A percentile compares a stretch with the other conserved stretches of the same genome.
Evolutionary conservation across 2,888 invertebrate species (phyloP).

Genomic region (Ischnus inquisitorius): DNA sequence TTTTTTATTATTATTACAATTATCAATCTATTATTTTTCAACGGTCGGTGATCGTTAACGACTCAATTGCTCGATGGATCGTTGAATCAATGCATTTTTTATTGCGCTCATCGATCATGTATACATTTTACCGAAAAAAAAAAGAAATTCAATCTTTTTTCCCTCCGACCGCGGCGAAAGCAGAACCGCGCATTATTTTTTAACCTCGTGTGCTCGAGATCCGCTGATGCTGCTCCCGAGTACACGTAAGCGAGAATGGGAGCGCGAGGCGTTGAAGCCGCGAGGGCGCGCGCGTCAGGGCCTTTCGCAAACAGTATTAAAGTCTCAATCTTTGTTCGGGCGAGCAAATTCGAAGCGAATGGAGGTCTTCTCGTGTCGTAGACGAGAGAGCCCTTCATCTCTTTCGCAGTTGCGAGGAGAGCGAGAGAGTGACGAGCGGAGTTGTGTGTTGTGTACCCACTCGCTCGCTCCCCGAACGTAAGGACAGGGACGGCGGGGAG

Average conservation of each 20-base stretch:
- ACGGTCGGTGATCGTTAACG: no score
- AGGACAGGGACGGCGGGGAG: slow-evolving; percentile 10
- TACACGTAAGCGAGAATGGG: slow-evolving; percentile 2
- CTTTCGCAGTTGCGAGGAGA: slow-evolving; percentile 50
- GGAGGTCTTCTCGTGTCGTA: slow-evolving; percentile 41
- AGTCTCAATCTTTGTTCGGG: slow-evolving; percentile 80
- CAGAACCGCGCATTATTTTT: slow-evolving; percentile 13
- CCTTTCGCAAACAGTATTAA: slow-evolving; percentile 79
- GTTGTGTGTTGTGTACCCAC: neutral
- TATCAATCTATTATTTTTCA: no score
- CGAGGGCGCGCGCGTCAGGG: slow-evolving; percentile 44
- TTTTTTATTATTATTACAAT: no score
- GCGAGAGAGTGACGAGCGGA: slow-evolving; percentile 62
- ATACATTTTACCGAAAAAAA: neutral
- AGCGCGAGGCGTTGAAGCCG: slow-evolving; percentile 59
- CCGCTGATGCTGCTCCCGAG: slow-evolving; percentile 8
- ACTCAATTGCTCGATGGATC: no score
- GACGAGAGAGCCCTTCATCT: slow-evolving; percentile 19
- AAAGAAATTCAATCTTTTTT: neutral
- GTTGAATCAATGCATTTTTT: no score
- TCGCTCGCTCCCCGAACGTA: slow-evolving; percentile 30
- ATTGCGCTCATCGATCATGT: neutral
- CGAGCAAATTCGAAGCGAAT: slow-evolving; percentile 74
- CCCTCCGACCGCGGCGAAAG: slow-evolving; percentile 7
- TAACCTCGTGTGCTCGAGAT: neutral